A percentile compares a stretch with the other conserved stretches of the same genome.
phyloP scores from a whole-genome alignment of 2,888 invertebrate species.

The Aphodius sticticus region DNA sequence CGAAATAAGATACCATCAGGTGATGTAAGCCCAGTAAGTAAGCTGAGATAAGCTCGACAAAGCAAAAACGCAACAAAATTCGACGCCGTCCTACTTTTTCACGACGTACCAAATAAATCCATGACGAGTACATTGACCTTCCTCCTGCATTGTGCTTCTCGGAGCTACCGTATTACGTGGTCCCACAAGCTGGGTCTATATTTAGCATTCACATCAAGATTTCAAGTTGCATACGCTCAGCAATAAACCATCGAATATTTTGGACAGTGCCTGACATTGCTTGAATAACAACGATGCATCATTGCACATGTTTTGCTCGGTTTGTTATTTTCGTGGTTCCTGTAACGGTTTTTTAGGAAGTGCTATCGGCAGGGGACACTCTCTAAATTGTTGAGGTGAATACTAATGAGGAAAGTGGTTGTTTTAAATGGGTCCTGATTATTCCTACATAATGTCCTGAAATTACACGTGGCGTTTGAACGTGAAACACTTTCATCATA shows the following conservation, averaged over 20 bases:
- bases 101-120: neutral
- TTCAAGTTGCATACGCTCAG: slow-evolving; percentile 4
- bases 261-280: neutral
- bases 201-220: slow-evolving; percentile 4
- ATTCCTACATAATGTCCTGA: neutral
- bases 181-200: neutral
- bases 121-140: neutral
- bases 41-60: neutral
- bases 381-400: neutral
- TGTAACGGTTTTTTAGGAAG: slow-evolving; percentile 4
- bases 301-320: neutral
- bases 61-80: slow-evolving; percentile 4
- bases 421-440: neutral
- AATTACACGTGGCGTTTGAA: neutral
- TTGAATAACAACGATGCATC: neutral
- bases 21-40: neutral
- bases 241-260: slow-evolving; percentile 4
- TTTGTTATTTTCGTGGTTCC: neutral
- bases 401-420: neutral
- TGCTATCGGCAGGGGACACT: neutral
- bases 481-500: neutral
- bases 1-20: neutral
- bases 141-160: neutral
- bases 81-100: neutral
- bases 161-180: neutral